Evolutionary conservation across 2,797 vertebrate species (phyloP), one percentile per base, ranked within the genome.

Genomic region (Pristis pectinata): DNA sequence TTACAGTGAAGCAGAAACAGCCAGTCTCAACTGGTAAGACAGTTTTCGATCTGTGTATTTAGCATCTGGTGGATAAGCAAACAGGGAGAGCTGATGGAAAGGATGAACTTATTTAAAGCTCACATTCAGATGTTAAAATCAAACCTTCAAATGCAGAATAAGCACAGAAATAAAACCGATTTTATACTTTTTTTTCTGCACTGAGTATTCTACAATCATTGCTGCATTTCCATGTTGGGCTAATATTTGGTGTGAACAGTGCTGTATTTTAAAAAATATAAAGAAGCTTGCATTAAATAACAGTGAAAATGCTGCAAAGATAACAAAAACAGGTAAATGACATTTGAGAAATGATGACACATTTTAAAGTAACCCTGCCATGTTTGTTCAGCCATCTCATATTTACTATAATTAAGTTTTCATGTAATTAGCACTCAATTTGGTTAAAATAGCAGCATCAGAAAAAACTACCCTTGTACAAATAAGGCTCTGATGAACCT

Each of bases 391-490:
- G 76, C 70, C 61, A 70, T 95, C 49, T 53, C 49, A 64, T 53
- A 93, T 74, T 76, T 93, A 44, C 79, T 70, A 10, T 49, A 82
- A 93, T 93, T 19, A 79, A 64, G 44, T 67, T 93, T 59, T 49
- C 59, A 67, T 82, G 44, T n/a, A 94, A 94, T 79, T 91, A 95
- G 44, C 59, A 72, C 80, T 95, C 74, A 93, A 49, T n/a, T 30
- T 49, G 41, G 41, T 17, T 94, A 41, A 76, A 94, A 53, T 76
- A 67, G 59, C n/a, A 64, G 8, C 17, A 91, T 24, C 15, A 64
- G 87, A 37, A 15, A 56, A 61, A 22, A 59, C 15, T 13, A 6
- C 17, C 56, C 53, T 11, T 4, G n/a, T 30, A 34, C 49, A 34
- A 22, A 89, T 64, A 22, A 61, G 8, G n/a, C 6, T 22, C 59